A percentile compares a stretch with the other conserved stretches of the same genome.
These are phyloP conservation scores for Patagioenas fasciata DNA, from an alignment of 2,113 vertebrate species.

Conservation along the genomic window DNA sequence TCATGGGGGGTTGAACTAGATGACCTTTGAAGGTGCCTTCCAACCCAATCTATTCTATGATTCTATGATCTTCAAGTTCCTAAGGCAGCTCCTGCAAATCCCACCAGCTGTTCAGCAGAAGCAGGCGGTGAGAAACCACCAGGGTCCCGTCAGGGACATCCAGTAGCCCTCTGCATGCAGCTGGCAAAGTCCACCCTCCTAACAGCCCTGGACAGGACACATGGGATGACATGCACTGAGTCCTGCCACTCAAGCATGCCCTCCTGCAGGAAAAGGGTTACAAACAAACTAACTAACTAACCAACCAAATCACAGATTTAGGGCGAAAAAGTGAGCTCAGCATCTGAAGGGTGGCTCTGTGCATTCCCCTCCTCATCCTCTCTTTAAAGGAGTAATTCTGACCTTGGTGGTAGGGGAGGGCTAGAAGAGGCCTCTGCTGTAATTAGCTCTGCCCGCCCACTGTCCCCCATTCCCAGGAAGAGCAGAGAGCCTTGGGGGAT, in stretches of 20 bases:
- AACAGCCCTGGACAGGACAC: not conserved
- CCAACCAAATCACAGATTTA: not conserved
- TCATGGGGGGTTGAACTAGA: no score
- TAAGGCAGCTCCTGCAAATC: not conserved
- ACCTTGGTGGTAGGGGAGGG: not conserved
- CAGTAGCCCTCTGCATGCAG: not conserved
- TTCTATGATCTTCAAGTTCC: not conserved
- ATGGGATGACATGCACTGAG: not conserved
- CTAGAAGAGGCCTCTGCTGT: not conserved
- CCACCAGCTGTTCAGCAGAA: not conserved
- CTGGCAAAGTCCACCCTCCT: not conserved
- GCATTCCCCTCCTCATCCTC: not conserved
- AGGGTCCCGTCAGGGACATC: not conserved
- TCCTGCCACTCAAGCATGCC: not conserved
- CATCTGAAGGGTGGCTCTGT: not conserved
- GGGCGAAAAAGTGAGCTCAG: not conserved
- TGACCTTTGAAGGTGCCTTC: no score
- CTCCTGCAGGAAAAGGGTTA: not conserved
- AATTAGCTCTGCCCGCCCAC: not conserved
- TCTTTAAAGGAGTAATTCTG: not conserved
- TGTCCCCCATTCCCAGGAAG: not conserved
- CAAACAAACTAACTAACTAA: not conserved
- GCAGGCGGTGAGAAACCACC: fast-evolving
- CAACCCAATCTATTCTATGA: no score
- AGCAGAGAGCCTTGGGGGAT: not conserved